Percentiles rank a stretch among this genome's conserved stretches.
phyloP scores from a whole-genome alignment of 1,140 invertebrate species.

The Argopecten irradians region DNA sequence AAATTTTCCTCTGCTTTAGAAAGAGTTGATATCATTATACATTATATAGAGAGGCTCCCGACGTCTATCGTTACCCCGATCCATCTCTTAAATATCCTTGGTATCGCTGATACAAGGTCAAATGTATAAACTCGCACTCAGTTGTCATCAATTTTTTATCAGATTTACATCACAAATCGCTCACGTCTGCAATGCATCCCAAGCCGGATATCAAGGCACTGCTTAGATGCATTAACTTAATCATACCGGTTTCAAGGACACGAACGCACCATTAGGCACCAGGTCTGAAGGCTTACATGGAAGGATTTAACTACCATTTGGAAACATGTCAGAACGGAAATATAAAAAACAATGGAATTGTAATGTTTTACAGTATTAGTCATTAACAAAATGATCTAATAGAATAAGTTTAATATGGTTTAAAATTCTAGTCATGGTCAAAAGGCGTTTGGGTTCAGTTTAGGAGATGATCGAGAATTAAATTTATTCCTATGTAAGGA shows the following conservation, averaged over 20 bases:
- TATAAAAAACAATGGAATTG: background rate
- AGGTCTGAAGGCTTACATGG: background rate
- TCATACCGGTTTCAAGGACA: background rate
- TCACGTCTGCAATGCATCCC: background rate
- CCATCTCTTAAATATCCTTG: background rate
- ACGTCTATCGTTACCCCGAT: background rate
- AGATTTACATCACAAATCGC: background rate
- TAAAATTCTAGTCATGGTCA: background rate
- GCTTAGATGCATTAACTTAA: background rate
- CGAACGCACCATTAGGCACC: background rate
- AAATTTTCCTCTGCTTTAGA: background rate
- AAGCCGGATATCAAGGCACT: background rate
- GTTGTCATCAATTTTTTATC: background rate
- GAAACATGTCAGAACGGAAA: background rate
- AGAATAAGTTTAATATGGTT: background rate
- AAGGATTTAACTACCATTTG: background rate
- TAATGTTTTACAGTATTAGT: background rate
- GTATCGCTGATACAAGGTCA: background rate
- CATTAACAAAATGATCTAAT: background rate
- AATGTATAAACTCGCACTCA: background rate
- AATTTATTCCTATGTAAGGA: background rate
- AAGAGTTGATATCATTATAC: background rate
- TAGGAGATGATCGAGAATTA: background rate
- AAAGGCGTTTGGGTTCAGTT: background rate
- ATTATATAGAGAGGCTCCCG: background rate